Base-by-base conservation (phyloP, 2,888 invertebrate species). In the Philopedon plagiatum region DNA sequence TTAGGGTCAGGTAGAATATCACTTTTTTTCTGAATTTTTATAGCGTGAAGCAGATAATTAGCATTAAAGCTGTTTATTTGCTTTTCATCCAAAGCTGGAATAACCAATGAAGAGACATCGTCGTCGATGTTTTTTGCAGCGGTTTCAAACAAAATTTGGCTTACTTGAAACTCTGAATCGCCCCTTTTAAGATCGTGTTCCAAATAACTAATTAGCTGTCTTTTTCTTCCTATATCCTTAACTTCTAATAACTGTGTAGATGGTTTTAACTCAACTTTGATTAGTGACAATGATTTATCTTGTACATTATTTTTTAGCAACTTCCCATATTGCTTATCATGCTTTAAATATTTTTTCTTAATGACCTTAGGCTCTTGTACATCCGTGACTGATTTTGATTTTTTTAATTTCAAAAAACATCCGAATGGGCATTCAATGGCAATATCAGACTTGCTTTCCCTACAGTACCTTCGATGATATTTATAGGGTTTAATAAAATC, bases 71-170 rank as follows among this genome's bases (percentile, higher is more conserved):
- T 21, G n/a, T 13, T 37, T 1, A 58, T 8, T 21, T 66, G 49
- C 11, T 26, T 56, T 44, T 18, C 19, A 9, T 71, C 63, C 18
- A 58, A 13, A 5, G n/a, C 8, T n/a, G 71, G 71, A 13, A 71
- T 66, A 15, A 65, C 54, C 21, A 60, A n/a, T 2, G 32, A 34
- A 1, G 71, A 71, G 4, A 23, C 19, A 5, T 65, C 66, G 8
- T 56, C 23, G 1, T 58, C 54, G 8, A 65, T 37, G 13, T 54
- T 41, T 26, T 61, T 61, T 2, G 44, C 49, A 8, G 26, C 23
- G 1, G 37, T 64, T 64, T 65, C 49, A 21, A 61, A 71, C 15
- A 71, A 15, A n/a, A 71, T 54, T 15, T 71, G 57, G 26, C 66
- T 71, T 5, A 66, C 58, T 44, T 71, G 41, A 44, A 34, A 41